Percentiles rank a stretch among this genome's conserved stretches.
Evolutionary conservation across 1,140 invertebrate species (phyloP).

Genomic region (Littorina saxatilis): DNA sequence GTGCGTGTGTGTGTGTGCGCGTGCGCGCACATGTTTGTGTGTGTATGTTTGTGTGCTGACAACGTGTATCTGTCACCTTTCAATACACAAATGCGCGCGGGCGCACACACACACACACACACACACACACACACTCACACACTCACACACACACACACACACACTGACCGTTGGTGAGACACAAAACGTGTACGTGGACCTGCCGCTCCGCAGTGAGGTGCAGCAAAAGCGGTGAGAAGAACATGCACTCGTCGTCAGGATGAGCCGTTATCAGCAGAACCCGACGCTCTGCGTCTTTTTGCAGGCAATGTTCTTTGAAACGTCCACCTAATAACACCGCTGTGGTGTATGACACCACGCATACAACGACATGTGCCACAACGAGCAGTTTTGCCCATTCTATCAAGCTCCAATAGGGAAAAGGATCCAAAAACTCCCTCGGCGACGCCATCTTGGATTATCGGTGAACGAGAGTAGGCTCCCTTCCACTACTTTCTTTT

Average conservation of each 20-base stretch:
- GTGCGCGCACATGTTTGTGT: too few relatives aligned
- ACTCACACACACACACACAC: too few relatives aligned
- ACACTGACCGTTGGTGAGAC: slow-evolving; percentile 32
- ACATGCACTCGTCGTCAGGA: slow-evolving; percentile 97
- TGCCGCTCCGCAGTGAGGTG: too few relatives aligned
- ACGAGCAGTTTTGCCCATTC: slow-evolving; percentile 1
- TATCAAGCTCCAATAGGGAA: too few relatives aligned
- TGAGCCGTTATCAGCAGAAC: slow-evolving; percentile 92
- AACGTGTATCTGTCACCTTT: too few relatives aligned
- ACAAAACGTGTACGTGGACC: slow-evolving; percentile 77
- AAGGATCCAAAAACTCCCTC: not conserved
- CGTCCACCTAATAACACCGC: not conserved
- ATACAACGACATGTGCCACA: not conserved
- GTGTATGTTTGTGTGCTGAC: too few relatives aligned
- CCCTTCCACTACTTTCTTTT: too few relatives aligned
- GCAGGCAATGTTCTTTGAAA: too few relatives aligned
- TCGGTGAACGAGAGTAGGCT: not conserved
- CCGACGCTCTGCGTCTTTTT: slow-evolving; percentile 21
- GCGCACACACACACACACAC: too few relatives aligned
- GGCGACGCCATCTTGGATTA: not conserved
- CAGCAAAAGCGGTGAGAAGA: slow-evolving; percentile 94
- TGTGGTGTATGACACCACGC: not conserved
- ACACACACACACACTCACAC: too few relatives aligned
- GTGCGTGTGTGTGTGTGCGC: too few relatives aligned
- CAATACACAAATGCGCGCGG: too few relatives aligned